Conservation (phyloP, 2,797 vertebrate genomes). For the Agapornis canus region DNA sequence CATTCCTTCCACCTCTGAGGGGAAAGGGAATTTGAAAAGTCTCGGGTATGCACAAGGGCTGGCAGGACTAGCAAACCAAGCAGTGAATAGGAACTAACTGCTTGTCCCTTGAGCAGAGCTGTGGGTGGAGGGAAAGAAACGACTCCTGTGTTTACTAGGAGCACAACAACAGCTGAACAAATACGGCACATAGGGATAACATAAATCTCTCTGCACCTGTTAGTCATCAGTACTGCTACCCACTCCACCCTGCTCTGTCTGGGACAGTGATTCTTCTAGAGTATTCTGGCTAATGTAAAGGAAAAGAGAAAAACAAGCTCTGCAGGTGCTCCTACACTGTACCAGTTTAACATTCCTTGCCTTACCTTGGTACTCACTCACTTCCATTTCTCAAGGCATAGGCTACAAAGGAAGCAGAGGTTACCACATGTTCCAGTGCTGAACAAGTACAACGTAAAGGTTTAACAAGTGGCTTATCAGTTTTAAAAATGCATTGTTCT, state of each 20-base stretch:
- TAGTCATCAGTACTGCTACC: conserved; percentile 24
- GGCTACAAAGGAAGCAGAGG: neutral
- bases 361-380: neutral
- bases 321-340: neutral
- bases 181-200: neutral
- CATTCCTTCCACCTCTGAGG: neutral
- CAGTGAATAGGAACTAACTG: neutral
- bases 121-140: conserved; percentile 21
- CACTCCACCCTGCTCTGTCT: conserved; percentile 15
- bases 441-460: conserved; percentile 29
- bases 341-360: neutral
- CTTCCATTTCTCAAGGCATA: neutral
- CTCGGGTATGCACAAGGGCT: neutral
- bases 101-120: neutral
- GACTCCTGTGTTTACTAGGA: conserved; percentile 42
- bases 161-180: conserved; percentile 69
- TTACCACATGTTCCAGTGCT: neutral
- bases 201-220: conserved; percentile 55
- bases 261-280: neutral
- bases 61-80: neutral
- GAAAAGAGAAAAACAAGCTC: conserved; percentile 2
- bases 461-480: conserved; percentile 5
- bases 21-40: neutral
- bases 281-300: neutral
- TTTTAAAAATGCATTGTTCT: neutral